phyloP scores from a whole-genome alignment of 2,888 invertebrate species.

The Ypsolopha scabrella region DNA sequence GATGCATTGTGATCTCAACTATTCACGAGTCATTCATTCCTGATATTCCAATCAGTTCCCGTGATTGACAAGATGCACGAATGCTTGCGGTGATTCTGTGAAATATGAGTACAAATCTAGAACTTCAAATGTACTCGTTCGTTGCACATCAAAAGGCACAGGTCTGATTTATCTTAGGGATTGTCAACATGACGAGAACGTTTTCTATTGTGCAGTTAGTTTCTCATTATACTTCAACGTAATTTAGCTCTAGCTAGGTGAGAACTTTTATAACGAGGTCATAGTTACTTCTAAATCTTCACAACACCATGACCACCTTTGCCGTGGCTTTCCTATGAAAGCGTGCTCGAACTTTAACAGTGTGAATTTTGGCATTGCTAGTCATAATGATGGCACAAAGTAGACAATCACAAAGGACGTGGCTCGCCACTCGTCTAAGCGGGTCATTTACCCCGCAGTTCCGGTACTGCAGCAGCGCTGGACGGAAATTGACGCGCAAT shows the following conservation, averaged over 20 bases:
- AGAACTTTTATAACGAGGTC: too few species aligned
- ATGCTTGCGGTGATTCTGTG: too few species aligned
- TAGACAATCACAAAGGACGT: not conserved
- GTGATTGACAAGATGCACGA: too few species aligned
- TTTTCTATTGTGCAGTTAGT: too few species aligned
- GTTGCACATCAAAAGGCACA: too few species aligned
- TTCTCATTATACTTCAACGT: too few species aligned
- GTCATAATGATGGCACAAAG: not conserved
- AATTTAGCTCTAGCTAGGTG: too few species aligned
- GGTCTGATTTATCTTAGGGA: too few species aligned
- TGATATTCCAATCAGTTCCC: not conserved
- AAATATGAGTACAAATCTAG: too few species aligned
- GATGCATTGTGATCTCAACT: not conserved
- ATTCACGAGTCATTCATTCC: not conserved
- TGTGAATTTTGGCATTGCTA: not conserved
- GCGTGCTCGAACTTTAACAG: not conserved
- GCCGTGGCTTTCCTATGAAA: not conserved
- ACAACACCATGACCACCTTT: not conserved
- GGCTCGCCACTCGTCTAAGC: not conserved
- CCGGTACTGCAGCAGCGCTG: slow-evolving; percentile 26
- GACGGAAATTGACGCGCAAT: slow-evolving; percentile 35
- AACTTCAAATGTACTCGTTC: too few species aligned
- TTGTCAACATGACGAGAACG: too few species aligned
- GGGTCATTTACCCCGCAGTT: slow-evolving; percentile 17
- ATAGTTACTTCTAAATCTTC: too few species aligned